A percentile compares a stretch with the other conserved stretches of the same genome.
Evolutionary conservation across 2,888 invertebrate species (phyloP).

Genomic region (Cantharis lateralis): DNA sequence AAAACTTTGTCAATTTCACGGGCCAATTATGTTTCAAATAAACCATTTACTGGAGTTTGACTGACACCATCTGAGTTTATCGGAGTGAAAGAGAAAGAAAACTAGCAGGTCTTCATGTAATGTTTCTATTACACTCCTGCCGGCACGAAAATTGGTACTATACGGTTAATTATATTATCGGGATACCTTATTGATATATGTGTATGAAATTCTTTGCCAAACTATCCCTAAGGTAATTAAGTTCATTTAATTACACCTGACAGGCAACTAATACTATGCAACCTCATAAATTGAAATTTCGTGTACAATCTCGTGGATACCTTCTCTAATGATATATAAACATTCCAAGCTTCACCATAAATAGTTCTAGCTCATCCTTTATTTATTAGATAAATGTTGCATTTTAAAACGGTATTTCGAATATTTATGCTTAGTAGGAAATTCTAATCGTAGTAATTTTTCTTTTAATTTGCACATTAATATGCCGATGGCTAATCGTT

Average conservation of each 20-base stretch:
- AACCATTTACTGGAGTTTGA: slow-evolving; percentile 44
- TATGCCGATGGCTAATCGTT: background rate
- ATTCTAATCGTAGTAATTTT: background rate
- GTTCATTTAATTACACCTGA: slow-evolving; percentile 55
- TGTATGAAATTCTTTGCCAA: slow-evolving; percentile 52
- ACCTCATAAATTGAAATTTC: slow-evolving; percentile 55
- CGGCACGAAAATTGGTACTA: slow-evolving; percentile 33
- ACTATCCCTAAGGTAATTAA: slow-evolving; percentile 55
- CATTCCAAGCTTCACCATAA: slow-evolving; percentile 35
- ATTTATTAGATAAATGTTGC: slow-evolving; percentile 19
- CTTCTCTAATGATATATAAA: slow-evolving; percentile 43
- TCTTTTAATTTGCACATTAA: background rate
- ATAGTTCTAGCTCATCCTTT: slow-evolving; percentile 18
- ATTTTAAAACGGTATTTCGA: slow-evolving; percentile 13
- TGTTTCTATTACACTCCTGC: slow-evolving; percentile 33
- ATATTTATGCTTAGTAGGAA: slow-evolving; percentile 18
- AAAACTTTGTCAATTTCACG: slow-evolving; percentile 47
- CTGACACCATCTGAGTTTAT: slow-evolving; percentile 35
- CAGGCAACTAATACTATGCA: slow-evolving; percentile 54
- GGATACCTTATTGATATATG: slow-evolving; percentile 44
- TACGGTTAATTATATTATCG: slow-evolving; percentile 39
- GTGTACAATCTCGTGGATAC: slow-evolving; percentile 47
- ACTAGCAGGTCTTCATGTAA: slow-evolving; percentile 30
- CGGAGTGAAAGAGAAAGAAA: slow-evolving; percentile 12
- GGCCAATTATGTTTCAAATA: slow-evolving; percentile 45